phyloP scores from a whole-genome alignment of 2,113 vertebrate genomes.

The Nanorana parkeri region DNA sequence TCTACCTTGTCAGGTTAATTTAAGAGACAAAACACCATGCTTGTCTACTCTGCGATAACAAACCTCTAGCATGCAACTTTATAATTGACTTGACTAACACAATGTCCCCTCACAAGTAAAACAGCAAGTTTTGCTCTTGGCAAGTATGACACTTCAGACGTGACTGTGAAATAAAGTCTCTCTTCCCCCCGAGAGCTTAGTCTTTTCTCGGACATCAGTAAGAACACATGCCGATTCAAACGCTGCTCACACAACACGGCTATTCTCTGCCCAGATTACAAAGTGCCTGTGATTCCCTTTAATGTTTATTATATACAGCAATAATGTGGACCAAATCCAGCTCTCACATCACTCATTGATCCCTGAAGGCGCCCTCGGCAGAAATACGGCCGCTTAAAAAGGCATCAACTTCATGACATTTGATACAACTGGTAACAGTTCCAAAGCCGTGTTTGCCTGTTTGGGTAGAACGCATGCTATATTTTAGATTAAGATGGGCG shows the following conservation, averaged over 20 bases:
- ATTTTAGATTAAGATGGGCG: not conserved
- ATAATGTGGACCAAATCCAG: not conserved
- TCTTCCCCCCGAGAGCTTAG: not conserved
- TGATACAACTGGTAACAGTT: not conserved
- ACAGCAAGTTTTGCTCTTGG: not conserved
- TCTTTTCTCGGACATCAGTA: not conserved
- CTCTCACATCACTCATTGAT: not conserved
- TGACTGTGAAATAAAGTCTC: not conserved
- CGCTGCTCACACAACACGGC: not conserved
- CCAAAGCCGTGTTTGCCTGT: not conserved
- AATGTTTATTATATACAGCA: conserved; percentile 13
- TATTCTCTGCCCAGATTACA: not conserved
- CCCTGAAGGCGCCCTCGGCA: not conserved
- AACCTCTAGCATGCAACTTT: not conserved
- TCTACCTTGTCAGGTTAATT: no score
- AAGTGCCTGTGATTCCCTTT: not conserved
- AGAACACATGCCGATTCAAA: not conserved
- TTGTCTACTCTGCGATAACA: no score
- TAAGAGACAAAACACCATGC: no score
- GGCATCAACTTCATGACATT: not conserved
- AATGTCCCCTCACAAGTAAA: not conserved
- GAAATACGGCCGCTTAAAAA: not conserved
- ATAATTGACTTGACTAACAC: not conserved
- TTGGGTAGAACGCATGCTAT: not conserved
- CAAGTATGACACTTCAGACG: not conserved